Evolutionary conservation across 1,140 invertebrate genomes (phyloP).

Genomic region (Halyomorpha halys): DNA sequence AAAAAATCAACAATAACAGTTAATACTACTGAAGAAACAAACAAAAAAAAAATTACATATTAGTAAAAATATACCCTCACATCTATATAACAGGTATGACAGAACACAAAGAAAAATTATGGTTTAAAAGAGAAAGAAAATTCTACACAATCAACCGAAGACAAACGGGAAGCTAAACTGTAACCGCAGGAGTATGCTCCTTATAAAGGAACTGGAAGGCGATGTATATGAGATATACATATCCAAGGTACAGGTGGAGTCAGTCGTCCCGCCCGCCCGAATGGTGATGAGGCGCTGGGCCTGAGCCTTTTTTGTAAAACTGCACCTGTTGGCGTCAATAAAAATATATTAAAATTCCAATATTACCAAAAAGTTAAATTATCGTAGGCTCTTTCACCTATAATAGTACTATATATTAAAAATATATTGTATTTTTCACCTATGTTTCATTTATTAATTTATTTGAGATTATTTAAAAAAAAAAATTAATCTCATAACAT

Average conservation of each 20-base stretch:
- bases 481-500: too few species aligned
- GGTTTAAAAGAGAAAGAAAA: slow-evolving; percentile 15
- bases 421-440: too few species aligned
- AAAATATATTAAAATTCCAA: too few species aligned
- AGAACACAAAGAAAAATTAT: slow-evolving; percentile 15
- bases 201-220: slow-evolving; percentile 25
- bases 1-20: slow-evolving; percentile 1
- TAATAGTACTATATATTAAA: too few species aligned
- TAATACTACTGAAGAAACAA: too few species aligned
- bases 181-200: slow-evolving; percentile 20
- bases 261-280: slow-evolving; percentile 22
- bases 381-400: too few species aligned
- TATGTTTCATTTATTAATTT: too few species aligned
- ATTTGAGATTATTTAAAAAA: too few species aligned
- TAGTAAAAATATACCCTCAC: too few species aligned
- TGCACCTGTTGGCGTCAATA: slow-evolving; percentile 4
- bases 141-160: slow-evolving; percentile 10
- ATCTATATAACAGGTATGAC: too few species aligned
- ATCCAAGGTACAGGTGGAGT: slow-evolving; percentile 28
- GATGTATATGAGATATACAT: slow-evolving; percentile 27
- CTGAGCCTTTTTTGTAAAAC: slow-evolving; percentile 4
- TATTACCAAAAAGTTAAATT: too few species aligned
- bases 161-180: slow-evolving; percentile 22
- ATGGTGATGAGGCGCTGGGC: slow-evolving; percentile 20
- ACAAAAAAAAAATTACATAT: too few species aligned